Base-by-base conservation (phyloP, 2,888 invertebrate species). In the Cordilura impudica region DNA sequence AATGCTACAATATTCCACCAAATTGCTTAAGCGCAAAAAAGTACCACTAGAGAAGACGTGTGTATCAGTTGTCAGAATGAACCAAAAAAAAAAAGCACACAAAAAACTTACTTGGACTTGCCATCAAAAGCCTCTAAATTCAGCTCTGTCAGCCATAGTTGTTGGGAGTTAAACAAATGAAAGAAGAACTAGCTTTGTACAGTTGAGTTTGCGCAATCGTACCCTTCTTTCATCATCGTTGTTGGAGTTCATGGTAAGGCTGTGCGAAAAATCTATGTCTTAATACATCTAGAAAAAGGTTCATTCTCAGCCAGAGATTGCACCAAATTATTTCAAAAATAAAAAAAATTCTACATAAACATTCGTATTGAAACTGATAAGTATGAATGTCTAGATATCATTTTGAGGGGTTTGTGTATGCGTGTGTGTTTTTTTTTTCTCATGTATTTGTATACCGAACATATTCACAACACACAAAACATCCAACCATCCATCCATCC, bases 11-110 rank as follows among this genome's bases (percentile, higher is more conserved):
- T 63, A 63, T 63, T 63, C n/a, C 35, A 63, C 49, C 35, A 63
- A 63, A 49, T 63, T 63, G 51, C 63, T 63, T 31, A 58, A 51
- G 63, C 49, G 31, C n/a, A 63, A 39, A 39, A 58, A 43, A 12
- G 43, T 23, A 23, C 14, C 43, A 21, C 39, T 43, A 23, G 39
- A 58, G 43, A 12, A 43, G 61, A 47, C 45, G 63, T 35, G 49
- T 51, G 21, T 63, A 63, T 63, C 63, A 63, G 63, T 63, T 63
- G 63, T 49, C 63, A 63, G 63, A 63, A 29, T 45, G 26, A 45
- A 45, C 7, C 45, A 35, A 63, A 14, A 49, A 51, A 49, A 39
- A 39, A 12, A 35, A 21, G 18, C 1, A 56, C 12, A 31, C 12
- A 14, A 35, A 16, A 16, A 47, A 12, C 2, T 26, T 31, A 21